Evolutionary conservation across 2,797 vertebrate species (phyloP).

Genomic region (Pseudomugil gertrudae): DNA sequence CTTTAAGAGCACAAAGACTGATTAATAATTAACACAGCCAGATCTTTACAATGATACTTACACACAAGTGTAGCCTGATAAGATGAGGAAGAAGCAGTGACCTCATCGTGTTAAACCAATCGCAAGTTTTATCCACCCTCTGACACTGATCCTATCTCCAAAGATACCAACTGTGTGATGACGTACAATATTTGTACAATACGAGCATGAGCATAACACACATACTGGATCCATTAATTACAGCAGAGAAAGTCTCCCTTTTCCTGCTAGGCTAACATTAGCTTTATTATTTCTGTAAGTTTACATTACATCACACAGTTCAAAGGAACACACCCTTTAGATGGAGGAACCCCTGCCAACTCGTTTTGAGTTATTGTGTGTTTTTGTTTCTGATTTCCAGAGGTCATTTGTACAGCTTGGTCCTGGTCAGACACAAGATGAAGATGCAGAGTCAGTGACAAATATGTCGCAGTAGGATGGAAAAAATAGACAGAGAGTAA

Average conservation of each 20-base stretch:
- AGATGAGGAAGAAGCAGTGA: constrained; percentile 44
- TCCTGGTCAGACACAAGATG: not conserved
- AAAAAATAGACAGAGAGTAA: constrained; percentile 33
- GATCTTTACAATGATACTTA: constrained; percentile 54
- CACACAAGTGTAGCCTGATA: constrained; percentile 32
- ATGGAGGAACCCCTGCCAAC: constrained; percentile 1
- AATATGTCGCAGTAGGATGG: constrained; percentile 41
- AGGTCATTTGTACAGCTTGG: not conserved
- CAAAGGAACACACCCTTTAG: constrained; percentile 2
- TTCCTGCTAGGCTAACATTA: not conserved
- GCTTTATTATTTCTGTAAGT: not conserved
- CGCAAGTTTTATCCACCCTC: not conserved
- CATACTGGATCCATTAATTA: not conserved
- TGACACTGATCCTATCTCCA: constrained; percentile 3
- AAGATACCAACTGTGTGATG: not conserved
- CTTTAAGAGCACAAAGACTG: constrained; percentile 13
- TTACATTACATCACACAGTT: not conserved
- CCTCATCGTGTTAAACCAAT: constrained; percentile 42
- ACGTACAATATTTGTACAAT: not conserved
- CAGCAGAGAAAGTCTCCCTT: not conserved
- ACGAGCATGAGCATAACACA: too few species aligned
- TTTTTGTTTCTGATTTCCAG: constrained; percentile 3
- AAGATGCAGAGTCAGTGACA: constrained; percentile 35
- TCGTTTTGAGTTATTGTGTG: constrained; percentile 19
- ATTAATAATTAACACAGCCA: constrained; percentile 73